These are phyloP conservation scores for Clarias pachynema DNA, from an alignment of 2,797 vertebrate genomes.

Conservation along the genomic window DNA sequence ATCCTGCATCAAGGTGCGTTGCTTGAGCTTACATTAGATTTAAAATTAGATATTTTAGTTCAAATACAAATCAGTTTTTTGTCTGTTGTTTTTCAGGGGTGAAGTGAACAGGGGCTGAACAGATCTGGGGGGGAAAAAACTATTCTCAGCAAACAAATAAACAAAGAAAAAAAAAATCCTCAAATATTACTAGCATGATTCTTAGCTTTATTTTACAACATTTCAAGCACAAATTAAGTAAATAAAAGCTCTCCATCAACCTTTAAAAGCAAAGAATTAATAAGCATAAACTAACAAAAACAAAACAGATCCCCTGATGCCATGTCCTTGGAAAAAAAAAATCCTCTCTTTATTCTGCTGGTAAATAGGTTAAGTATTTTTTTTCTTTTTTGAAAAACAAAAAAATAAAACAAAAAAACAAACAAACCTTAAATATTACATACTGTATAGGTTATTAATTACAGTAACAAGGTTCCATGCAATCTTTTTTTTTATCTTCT, in stretches of 20 bases:
- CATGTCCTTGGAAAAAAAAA: slow-evolving; percentile 65
- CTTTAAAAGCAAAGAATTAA: slow-evolving; percentile 74
- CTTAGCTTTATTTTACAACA: slow-evolving; percentile 69
- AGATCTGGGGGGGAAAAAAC: slow-evolving; percentile 31
- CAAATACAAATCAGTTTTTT: background rate
- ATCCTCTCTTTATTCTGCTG: slow-evolving; percentile 63
- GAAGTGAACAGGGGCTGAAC: slow-evolving; percentile 24
- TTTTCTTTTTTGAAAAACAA: slow-evolving; percentile 27
- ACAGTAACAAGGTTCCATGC: slow-evolving; percentile 88
- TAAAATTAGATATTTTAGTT: slow-evolving; percentile 10
- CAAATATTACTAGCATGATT: slow-evolving; percentile 63
- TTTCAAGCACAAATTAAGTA: slow-evolving; percentile 57
- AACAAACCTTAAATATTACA: slow-evolving; percentile 71
- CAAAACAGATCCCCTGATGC: slow-evolving; percentile 57
- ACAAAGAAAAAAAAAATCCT: slow-evolving; percentile 63
- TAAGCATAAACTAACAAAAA: slow-evolving; percentile 68
- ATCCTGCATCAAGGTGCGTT: background rate
- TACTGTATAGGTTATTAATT: slow-evolving; percentile 93
- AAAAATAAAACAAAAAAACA: background rate
- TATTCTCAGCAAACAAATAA: slow-evolving; percentile 60
- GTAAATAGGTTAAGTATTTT: slow-evolving; percentile 65
- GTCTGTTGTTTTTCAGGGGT: background rate
- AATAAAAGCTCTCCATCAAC: slow-evolving; percentile 74
- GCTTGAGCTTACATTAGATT: slow-evolving; percentile 1
- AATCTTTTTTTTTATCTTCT: slow-evolving; percentile 70